phyloP scores from a whole-genome alignment of 1,140 invertebrate species.

The Orussus abietinus region DNA sequence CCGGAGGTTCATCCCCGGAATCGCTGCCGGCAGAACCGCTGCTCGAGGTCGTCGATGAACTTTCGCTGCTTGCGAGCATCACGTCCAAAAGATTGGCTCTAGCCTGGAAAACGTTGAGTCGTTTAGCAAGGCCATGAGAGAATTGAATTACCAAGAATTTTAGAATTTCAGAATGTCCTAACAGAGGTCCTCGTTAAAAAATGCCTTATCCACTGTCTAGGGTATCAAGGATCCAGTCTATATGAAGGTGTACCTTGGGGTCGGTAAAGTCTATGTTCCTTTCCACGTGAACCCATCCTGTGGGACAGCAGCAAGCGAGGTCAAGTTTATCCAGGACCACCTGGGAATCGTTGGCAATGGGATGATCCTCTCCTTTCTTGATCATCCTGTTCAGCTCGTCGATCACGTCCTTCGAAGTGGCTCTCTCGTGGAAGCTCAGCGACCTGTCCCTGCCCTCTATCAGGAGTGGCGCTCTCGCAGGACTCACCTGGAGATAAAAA shows the following conservation, averaged over 20 bases:
- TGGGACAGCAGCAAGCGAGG: slow-evolving; percentile 65
- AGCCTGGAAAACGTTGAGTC: slow-evolving; percentile 62
- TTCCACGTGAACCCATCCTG: slow-evolving; percentile 75
- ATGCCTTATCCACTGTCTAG: too few species aligned
- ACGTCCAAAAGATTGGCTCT: slow-evolving; percentile 71
- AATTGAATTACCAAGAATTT: too few species aligned
- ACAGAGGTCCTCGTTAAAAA: too few species aligned
- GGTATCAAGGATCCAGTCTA: too few species aligned
- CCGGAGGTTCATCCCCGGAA: slow-evolving; percentile 58
- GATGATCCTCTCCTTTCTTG: slow-evolving; percentile 54
- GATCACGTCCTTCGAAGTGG: slow-evolving; percentile 72
- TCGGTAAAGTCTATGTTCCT: slow-evolving; percentile 72
- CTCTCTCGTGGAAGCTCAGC: slow-evolving; percentile 66
- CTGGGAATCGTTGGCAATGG: slow-evolving; percentile 28
- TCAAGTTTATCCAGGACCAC: slow-evolving; percentile 51
- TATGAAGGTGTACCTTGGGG: slow-evolving; percentile 61
- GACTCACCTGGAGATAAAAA: slow-evolving; percentile 32
- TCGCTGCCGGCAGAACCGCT: slow-evolving; percentile 61
- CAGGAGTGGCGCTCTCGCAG: slow-evolving; percentile 35
- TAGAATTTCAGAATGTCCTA: too few species aligned
- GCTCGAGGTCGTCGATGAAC: slow-evolving; percentile 63
- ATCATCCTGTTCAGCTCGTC: slow-evolving; percentile 73
- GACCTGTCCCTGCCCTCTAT: slow-evolving; percentile 42
- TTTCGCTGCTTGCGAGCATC: slow-evolving; percentile 69
- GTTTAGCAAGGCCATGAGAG: too few species aligned